phyloP scores from a whole-genome alignment of 2,113 vertebrate species.

The Pipa parva region DNA sequence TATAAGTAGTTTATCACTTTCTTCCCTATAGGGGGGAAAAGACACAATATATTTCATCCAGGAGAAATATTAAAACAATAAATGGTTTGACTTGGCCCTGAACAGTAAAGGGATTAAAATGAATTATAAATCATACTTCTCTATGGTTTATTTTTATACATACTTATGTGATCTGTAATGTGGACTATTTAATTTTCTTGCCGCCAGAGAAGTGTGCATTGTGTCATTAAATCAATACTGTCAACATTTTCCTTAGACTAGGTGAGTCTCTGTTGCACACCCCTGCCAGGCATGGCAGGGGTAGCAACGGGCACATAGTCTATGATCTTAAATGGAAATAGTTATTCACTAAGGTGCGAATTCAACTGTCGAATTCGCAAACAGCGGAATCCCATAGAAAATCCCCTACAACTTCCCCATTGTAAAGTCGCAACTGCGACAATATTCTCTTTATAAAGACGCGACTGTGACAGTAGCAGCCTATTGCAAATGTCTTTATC shows the following conservation, averaged over 20 bases:
- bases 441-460: too few species aligned
- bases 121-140: slow-evolving; percentile 2
- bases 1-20: not conserved
- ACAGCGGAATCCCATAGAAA: too few species aligned
- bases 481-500: too few species aligned
- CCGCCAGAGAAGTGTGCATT: not conserved
- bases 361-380: too few species aligned
- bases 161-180: not conserved
- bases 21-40: not conserved
- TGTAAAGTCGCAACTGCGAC: too few species aligned
- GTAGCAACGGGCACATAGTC: too few species aligned
- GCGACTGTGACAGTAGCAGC: too few species aligned
- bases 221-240: not conserved
- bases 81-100: not conserved
- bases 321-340: too few species aligned
- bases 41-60: not conserved
- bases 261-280: not conserved
- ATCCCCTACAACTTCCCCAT: too few species aligned
- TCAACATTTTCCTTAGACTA: not conserved
- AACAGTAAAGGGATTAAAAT: not conserved
- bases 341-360: too few species aligned
- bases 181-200: not conserved
- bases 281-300: not conserved
- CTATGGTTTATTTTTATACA: not conserved
- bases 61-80: not conserved